Percentiles rank a stretch among this genome's conserved stretches.
These are phyloP conservation scores for Orius laevigatus DNA, from an alignment of 1,140 invertebrate genomes.

Conservation along the genomic window DNA sequence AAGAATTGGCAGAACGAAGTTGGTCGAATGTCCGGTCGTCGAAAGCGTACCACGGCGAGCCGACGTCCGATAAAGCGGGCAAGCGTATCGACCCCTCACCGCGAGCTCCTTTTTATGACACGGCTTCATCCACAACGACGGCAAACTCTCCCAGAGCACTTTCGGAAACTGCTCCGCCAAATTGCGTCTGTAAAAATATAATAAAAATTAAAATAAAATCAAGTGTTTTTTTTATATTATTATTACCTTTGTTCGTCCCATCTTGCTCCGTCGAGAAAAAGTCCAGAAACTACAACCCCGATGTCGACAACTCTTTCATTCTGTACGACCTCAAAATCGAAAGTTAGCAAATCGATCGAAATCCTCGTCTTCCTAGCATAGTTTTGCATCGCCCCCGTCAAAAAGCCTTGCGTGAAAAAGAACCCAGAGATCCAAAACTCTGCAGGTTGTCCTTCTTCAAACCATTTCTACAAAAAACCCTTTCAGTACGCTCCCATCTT, in stretches of 20 bases:
- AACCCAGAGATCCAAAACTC: constrained; percentile 90
- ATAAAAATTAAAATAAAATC: too few relatives aligned
- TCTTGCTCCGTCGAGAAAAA: constrained; percentile 69
- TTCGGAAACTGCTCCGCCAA: constrained; percentile 68
- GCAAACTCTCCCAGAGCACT: constrained; percentile 62
- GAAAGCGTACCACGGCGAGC: constrained; percentile 65
- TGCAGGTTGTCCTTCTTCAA: constrained; percentile 53
- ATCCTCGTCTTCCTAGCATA: constrained; percentile 73
- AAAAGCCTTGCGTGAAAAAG: constrained; percentile 85
- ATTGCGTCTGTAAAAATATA: constrained; percentile 24
- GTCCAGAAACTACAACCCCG: constrained; percentile 67
- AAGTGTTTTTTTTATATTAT: too few relatives aligned
- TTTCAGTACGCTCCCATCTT: constrained; percentile 25
- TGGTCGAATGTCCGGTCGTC: constrained; percentile 83
- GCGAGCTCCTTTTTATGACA: constrained; percentile 21
- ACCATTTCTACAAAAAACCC: constrained; percentile 44
- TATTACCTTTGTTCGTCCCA: constrained; percentile 49
- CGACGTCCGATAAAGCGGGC: constrained; percentile 77
- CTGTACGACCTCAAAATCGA: constrained; percentile 53
- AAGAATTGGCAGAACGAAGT: constrained; percentile 68
- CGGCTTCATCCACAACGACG: constrained; percentile 47
- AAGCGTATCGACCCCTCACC: constrained; percentile 46
- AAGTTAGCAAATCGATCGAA: constrained; percentile 71
- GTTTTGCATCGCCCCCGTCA: constrained; percentile 84
- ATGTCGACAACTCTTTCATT: constrained; percentile 38